Evolutionary conservation across 2,113 vertebrate genomes (phyloP).

Genomic region (Trogon surrucura): DNA sequence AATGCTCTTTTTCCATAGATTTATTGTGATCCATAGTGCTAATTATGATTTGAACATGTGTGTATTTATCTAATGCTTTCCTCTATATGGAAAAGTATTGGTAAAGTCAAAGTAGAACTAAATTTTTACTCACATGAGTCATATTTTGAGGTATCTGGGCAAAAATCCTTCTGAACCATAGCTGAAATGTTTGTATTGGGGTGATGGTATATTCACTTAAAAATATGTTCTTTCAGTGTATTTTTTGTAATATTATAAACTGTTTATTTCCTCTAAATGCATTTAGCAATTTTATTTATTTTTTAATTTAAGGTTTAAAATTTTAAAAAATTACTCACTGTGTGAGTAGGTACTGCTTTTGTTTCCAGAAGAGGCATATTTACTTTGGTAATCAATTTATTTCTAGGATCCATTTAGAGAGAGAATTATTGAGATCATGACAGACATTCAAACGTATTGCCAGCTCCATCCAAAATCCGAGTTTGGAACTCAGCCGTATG

Average conservation of each 20-base stretch:
- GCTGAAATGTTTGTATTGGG: not conserved
- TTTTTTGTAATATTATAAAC: not conserved
- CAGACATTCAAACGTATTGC: constrained; percentile 84
- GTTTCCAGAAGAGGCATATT: not conserved
- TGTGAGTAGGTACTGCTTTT: not conserved
- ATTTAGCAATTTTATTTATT: not conserved
- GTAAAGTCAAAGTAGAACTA: not conserved
- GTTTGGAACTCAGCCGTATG: constrained; percentile 91
- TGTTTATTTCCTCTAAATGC: not conserved
- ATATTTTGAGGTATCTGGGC: not conserved
- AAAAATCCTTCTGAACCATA: not conserved
- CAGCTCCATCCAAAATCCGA: constrained; percentile 80
- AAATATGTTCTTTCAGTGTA: not conserved
- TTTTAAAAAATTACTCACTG: not conserved
- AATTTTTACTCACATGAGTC: not conserved
- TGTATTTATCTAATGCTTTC: not conserved
- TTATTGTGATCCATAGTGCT: not conserved
- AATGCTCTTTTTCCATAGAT: not conserved
- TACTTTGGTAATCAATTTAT: constrained; percentile 12
- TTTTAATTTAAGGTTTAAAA: not conserved
- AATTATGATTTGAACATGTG: not conserved
- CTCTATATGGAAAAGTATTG: not conserved
- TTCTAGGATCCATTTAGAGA: constrained; percentile 93
- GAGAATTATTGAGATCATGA: constrained; percentile 89
- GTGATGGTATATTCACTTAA: not conserved